Evolutionary conservation across 2,888 invertebrate species (phyloP), one percentile per base, ranked within the genome.

Genomic region (Caenorhabditis sp.): DNA sequence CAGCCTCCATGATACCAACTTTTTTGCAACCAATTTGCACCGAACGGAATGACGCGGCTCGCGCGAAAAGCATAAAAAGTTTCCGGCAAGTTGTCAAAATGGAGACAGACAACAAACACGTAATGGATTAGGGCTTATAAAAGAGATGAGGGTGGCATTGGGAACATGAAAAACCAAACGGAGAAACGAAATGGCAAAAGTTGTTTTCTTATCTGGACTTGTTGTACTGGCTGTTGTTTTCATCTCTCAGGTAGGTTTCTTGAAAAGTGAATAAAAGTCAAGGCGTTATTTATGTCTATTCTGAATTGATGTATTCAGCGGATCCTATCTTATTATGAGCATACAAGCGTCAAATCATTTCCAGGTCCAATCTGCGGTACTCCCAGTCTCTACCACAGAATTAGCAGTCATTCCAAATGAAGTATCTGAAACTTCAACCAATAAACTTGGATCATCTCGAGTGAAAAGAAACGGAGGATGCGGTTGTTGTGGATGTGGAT

Each of bases 381-480:
- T 80, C 4, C 80, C 80, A 24, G 66, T 80, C 7, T 31, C 80
- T 8, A 44, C 56, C 0, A 79, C 70, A 22, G 80, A 64, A 35
- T 22, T 80, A 12, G 44, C 80, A 16, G 22, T 41, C 12, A 19
- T 49, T 16, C 24, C 49, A 12, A 14, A 68, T 35, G 58, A 63
- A 35, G 19, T 47, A 3, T 28, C 56, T 10, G 22, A 47, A n/a
- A 68, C 61, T 14, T 74, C 79, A 26, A 74, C 81, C 10, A 79
- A 85, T 26, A 85, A 80, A 14, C 31, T 75, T 8, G 82, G 80
- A 54, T 77, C 77, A 12, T 80, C 75, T 41, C 51, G 85, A 63
- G 85, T 85, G 5, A 85, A 85, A 49, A 58, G 85, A 24, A 69
- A 74, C 19, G 84, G 84, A 28, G 84, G 81, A 7, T 80, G 84